phyloP scores from a whole-genome alignment of 2,797 vertebrate species.

The Neomorphus geoffroyi region DNA sequence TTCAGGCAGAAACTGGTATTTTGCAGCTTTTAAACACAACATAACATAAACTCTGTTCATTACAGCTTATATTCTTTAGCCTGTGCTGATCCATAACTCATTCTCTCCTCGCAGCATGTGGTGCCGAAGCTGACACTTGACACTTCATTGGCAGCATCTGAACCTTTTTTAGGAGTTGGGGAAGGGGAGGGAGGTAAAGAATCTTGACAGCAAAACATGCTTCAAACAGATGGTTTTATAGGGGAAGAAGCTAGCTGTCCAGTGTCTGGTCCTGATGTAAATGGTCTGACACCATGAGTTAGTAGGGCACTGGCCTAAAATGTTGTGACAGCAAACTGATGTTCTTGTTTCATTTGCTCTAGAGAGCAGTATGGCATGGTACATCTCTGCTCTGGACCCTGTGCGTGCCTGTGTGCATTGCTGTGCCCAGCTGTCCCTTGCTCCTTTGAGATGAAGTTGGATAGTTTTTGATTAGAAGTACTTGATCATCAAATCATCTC shows the following conservation, averaged over 20 bases:
- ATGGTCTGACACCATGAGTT: neutral
- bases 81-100: neutral
- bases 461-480: neutral
- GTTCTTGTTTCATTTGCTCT: neutral
- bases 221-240: neutral
- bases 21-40: neutral
- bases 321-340: neutral
- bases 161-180: neutral
- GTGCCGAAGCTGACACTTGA: neutral
- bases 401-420: fast-evolving
- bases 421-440: neutral
- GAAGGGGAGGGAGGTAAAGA: neutral
- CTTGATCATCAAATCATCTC: neutral
- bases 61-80: neutral
- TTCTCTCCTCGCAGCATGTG: neutral
- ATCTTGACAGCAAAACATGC: neutral
- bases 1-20: neutral
- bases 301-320: neutral
- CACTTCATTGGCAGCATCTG: neutral
- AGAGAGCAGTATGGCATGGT: too few relatives aligned
- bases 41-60: neutral
- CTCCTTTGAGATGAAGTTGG: neutral
- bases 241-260: neutral
- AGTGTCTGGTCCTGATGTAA: fast-evolving
- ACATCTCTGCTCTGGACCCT: fast-evolving